phyloP scores from a whole-genome alignment of 1,140 invertebrate species.

The Drosophila punjabiensis region DNA sequence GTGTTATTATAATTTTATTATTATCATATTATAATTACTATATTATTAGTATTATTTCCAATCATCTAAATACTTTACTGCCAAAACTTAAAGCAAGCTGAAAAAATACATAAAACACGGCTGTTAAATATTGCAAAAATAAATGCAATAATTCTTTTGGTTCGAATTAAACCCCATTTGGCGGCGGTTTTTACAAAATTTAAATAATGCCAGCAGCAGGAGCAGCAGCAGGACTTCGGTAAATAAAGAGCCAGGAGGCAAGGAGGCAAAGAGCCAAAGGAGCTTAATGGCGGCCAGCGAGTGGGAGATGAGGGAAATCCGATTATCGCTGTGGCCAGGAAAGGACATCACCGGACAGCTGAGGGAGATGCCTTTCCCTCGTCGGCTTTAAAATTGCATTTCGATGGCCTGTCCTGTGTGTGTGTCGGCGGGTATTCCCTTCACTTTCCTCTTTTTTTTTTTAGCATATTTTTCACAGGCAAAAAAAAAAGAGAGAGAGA shows the following conservation, averaged over 20 bases:
- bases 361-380: conserved; percentile 6
- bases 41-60: too few species aligned
- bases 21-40: too few species aligned
- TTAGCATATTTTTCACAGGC: conserved; percentile 35
- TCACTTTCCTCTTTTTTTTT: neutral
- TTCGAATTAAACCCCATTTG: conserved; percentile 16
- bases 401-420: conserved; percentile 52
- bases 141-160: neutral
- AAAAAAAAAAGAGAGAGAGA: neutral
- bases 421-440: conserved; percentile 20
- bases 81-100: too few species aligned
- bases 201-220: conserved; percentile 31
- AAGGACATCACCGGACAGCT: conserved; percentile 19
- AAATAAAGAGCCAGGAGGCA: neutral
- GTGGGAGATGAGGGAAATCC: conserved; percentile 20
- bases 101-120: too few species aligned
- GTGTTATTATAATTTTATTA: too few species aligned
- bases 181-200: conserved; percentile 11
- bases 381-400: conserved; percentile 67
- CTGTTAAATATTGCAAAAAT: conserved; percentile 4
- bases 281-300: conserved; percentile 19
- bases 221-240: neutral
- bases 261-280: conserved; percentile 8
- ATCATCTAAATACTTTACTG: too few species aligned
- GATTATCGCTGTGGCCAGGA: conserved; percentile 43